These are phyloP conservation scores for Trypoxylus dichotomus DNA, from an alignment of 1,140 invertebrate genomes.

Conservation along the genomic window DNA sequence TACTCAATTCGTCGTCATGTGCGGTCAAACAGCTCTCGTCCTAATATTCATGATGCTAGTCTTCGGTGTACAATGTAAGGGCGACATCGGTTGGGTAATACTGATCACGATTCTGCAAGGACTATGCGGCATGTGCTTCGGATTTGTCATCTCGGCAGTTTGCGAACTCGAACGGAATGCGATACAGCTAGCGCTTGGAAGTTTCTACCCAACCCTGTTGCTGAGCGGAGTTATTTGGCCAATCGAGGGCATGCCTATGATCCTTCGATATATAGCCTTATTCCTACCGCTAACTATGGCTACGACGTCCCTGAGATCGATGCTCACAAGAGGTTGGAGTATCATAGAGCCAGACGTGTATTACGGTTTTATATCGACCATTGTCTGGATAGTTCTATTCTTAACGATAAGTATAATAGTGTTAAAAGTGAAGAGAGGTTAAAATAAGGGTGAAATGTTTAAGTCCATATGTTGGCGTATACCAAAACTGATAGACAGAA, in stretches of 20 bases:
- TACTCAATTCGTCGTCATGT: constrained; percentile 92
- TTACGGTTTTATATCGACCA: constrained; percentile 82
- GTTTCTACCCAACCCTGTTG: constrained; percentile 91
- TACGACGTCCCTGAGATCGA: constrained; percentile 84
- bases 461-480: background rate
- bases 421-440: constrained; percentile 76
- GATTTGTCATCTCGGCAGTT: constrained; percentile 90
- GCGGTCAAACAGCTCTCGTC: constrained; percentile 85
- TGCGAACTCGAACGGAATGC: constrained; percentile 92
- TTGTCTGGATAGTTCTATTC: constrained; percentile 87
- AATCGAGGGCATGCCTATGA: constrained; percentile 84
- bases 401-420: constrained; percentile 79
- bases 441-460: constrained; percentile 40
- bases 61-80: constrained; percentile 83
- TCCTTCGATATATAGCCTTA: constrained; percentile 79
- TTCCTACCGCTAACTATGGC: constrained; percentile 88
- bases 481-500: constrained; percentile 12
- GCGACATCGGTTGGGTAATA: constrained; percentile 81
- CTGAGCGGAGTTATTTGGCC: constrained; percentile 91
- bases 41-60: constrained; percentile 89
- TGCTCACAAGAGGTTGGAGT: constrained; percentile 88
- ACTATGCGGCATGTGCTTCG: constrained; percentile 93
- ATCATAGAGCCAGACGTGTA: constrained; percentile 82
- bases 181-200: constrained; percentile 90
- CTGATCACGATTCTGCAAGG: constrained; percentile 83